Conservation (phyloP, 2,888 invertebrate genomes). For the Ophion costatus region DNA sequence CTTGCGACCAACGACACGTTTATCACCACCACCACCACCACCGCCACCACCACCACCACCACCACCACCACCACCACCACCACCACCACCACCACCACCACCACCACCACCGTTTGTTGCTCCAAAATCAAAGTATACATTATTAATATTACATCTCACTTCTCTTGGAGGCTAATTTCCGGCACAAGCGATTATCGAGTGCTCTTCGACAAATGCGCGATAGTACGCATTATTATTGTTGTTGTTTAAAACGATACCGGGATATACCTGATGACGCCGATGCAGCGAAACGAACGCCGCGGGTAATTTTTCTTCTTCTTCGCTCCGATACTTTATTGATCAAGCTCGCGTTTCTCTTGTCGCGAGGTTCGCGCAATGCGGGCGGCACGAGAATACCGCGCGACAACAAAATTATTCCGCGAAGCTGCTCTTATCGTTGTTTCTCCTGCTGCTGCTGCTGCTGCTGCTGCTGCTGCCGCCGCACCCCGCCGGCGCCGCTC, state of each 20-base stretch:
- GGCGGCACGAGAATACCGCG: background rate
- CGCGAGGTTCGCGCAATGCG: background rate
- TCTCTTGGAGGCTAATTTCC: background rate
- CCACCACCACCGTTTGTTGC: background rate
- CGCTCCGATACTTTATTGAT: constrained; percentile 78
- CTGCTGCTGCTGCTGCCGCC: too few relatives aligned
- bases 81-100: too few relatives aligned
- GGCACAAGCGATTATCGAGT: background rate
- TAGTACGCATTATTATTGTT: background rate
- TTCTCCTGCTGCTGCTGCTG: too few relatives aligned
- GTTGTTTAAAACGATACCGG: background rate
- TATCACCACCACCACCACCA: background rate
- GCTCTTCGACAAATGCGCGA: background rate
- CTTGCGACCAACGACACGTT: constrained; percentile 1
- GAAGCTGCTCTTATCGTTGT: background rate
- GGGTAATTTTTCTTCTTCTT: constrained; percentile 28
- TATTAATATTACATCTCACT: background rate
- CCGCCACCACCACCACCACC: too few relatives aligned
- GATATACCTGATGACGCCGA: background rate
- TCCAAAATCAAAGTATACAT: background rate
- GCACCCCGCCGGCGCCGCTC: background rate
- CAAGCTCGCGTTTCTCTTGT: constrained; percentile 57
- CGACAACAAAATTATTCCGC: background rate
- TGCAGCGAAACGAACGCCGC: constrained; percentile 7
- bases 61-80: too few relatives aligned